Evolutionary conservation across 2,797 vertebrate genomes (phyloP).

Genomic region (Phyllotis vaccarum): DNA sequence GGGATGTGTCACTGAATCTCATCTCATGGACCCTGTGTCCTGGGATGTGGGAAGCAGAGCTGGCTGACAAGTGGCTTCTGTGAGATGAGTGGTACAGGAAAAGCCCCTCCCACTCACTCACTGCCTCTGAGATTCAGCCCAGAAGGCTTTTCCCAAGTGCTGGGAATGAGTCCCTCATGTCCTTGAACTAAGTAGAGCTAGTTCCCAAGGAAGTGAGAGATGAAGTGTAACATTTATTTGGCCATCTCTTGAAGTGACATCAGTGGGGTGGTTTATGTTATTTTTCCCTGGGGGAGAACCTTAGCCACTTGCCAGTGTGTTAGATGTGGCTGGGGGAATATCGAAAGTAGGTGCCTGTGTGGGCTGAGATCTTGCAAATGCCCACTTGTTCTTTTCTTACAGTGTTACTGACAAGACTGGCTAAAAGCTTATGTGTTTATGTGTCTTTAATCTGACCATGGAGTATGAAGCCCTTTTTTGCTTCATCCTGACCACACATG

Average conservation of each 20-base stretch:
- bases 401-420: slow-evolving; percentile 27
- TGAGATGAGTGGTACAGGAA: slow-evolving; percentile 70
- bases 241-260: slow-evolving; percentile 57
- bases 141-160: slow-evolving; percentile 27
- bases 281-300: slow-evolving; percentile 52
- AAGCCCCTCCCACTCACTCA: slow-evolving; percentile 48
- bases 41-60: slow-evolving; percentile 69
- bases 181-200: slow-evolving; percentile 3
- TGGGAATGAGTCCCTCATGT: slow-evolving; percentile 60
- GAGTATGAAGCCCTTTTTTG: neutral
- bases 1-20: slow-evolving; percentile 61
- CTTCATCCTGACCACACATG: neutral
- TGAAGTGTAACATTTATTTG: slow-evolving; percentile 70
- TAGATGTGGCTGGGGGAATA: neutral
- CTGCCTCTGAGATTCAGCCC: slow-evolving; percentile 41
- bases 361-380: neutral
- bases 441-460: slow-evolving; percentile 46
- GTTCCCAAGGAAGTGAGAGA: slow-evolving; percentile 74
- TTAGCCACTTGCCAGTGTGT: slow-evolving; percentile 11
- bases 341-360: slow-evolving; percentile 8
- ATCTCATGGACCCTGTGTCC: neutral
- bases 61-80: slow-evolving; percentile 72
- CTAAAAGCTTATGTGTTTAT: neutral
- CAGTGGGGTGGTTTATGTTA: slow-evolving; percentile 37
- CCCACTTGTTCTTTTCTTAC: slow-evolving; percentile 44